Percentiles rank a stretch among this genome's conserved stretches.
Conservation (phyloP, 2,888 invertebrate genomes). For the Pseudanteris insignis region DNA sequence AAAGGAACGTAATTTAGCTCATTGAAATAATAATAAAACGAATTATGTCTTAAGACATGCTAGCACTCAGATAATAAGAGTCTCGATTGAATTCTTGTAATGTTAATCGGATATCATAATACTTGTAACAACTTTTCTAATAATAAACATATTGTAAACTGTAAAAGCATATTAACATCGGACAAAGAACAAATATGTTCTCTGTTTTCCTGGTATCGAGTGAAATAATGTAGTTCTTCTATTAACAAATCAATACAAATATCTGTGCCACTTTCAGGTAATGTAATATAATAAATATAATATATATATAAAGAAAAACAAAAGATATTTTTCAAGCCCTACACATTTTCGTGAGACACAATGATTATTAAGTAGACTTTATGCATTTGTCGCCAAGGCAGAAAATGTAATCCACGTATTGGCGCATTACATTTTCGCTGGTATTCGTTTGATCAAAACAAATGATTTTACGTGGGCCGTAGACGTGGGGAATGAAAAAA, state of each 20-base stretch:
- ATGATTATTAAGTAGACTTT: too few relatives aligned
- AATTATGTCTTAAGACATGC: slow-evolving; percentile 11
- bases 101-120: too few relatives aligned
- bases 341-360: too few relatives aligned
- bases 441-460: neutral
- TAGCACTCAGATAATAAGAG: neutral
- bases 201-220: slow-evolving; percentile 16
- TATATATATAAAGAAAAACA: neutral
- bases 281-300: slow-evolving; percentile 17
- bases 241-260: slow-evolving; percentile 32
- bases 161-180: slow-evolving; percentile 11
- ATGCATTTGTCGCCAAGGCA: too few relatives aligned
- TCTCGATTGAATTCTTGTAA: slow-evolving; percentile 5
- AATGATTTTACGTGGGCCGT: neutral
- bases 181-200: slow-evolving; percentile 8
- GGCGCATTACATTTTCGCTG: slow-evolving; percentile 5
- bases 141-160: too few relatives aligned
- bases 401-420: slow-evolving; percentile 26
- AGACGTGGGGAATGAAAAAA: slow-evolving; percentile 1
- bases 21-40: slow-evolving; percentile 21
- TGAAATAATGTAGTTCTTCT: slow-evolving; percentile 20
- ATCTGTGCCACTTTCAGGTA: slow-evolving; percentile 23
- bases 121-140: too few relatives aligned
- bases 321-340: too few relatives aligned
- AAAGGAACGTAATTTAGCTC: too few relatives aligned